Conservation (phyloP, 2,888 invertebrate species). For the Apamea anceps region DNA sequence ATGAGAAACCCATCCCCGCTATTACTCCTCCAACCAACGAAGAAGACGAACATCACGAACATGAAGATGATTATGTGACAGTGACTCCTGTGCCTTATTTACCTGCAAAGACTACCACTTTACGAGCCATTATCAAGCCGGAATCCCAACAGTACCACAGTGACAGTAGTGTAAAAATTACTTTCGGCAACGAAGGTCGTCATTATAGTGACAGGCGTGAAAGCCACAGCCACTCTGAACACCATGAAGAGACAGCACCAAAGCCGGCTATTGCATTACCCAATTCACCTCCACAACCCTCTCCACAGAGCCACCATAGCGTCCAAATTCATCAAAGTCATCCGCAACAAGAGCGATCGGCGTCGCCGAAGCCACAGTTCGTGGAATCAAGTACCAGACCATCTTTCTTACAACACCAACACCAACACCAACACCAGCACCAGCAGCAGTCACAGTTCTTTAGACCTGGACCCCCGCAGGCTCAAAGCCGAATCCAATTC, state of each 20-base stretch:
- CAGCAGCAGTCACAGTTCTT: conserved; percentile 71
- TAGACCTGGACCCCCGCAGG: conserved; percentile 79
- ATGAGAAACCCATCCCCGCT: conserved; percentile 95
- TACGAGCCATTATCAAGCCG: conserved; percentile 95
- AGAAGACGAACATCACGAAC: conserved; percentile 87
- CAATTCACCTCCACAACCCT: conserved; percentile 78
- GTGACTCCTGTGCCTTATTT: conserved; percentile 89
- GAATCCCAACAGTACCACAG: conserved; percentile 96
- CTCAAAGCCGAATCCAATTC: conserved; percentile 87
- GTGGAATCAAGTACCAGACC: conserved; percentile 75
- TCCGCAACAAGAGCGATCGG: conserved; percentile 78
- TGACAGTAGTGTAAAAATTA: conserved; percentile 94
- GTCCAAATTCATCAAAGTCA: conserved; percentile 64
- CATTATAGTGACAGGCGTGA: conserved; percentile 84
- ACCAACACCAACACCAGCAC: conserved; percentile 56
- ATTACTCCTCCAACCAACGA: conserved; percentile 93
- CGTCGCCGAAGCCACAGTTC: conserved; percentile 76
- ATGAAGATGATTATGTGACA: conserved; percentile 90
- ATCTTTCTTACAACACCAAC: conserved; percentile 70
- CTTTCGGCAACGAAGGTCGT: conserved; percentile 93
- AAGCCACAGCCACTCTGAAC: conserved; percentile 78
- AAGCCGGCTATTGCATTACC: conserved; percentile 91
- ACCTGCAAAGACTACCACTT: conserved; percentile 93
- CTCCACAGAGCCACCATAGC: conserved; percentile 45
- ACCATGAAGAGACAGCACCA: conserved; percentile 92